Percentiles rank a stretch among this genome's conserved stretches.
Evolutionary conservation across 92 coral and sea anemone species (phyloP).

Genomic region (Bergia puertoricense): DNA sequence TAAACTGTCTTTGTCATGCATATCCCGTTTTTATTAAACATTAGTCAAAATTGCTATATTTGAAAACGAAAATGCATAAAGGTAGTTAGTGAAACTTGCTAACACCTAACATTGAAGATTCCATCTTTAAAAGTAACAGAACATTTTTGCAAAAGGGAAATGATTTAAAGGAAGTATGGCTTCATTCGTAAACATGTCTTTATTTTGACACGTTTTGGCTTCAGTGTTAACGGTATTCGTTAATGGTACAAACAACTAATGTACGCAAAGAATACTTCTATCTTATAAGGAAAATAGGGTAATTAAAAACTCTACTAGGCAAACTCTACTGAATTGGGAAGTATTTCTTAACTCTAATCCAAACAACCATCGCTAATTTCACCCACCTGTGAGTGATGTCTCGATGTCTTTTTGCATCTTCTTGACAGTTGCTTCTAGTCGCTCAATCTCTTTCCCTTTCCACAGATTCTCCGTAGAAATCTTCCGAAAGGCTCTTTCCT

Average conservation of each 20-base stretch:
- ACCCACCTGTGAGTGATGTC: slow-evolving; percentile 51
- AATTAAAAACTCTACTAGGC: too few species aligned
- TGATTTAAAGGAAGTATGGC: too few species aligned
- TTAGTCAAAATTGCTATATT: neutral
- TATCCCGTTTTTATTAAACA: neutral
- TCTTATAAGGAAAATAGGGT: neutral
- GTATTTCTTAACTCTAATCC: neutral
- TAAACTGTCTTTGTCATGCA: neutral
- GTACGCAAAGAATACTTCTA: neutral
- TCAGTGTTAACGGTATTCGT: neutral
- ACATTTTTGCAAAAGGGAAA: neutral
- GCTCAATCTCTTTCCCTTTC: slow-evolving; percentile 50
- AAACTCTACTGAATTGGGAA: too few species aligned
- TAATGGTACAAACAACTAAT: neutral
- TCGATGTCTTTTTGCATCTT: slow-evolving; percentile 47
- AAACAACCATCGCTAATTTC: neutral
- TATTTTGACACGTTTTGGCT: neutral
- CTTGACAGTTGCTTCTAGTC: slow-evolving; percentile 54
- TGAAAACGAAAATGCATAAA: neutral
- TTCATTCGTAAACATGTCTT: neutral
- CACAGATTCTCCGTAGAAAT: slow-evolving; percentile 52
- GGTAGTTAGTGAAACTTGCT: neutral
- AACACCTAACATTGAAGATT: neutral
- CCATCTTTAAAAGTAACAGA: neutral
- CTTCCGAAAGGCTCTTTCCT: slow-evolving; percentile 62